A percentile compares a stretch with the other conserved stretches of the same genome.
Conservation (phyloP, 2,113 vertebrate species). For the Neogale vison region DNA sequence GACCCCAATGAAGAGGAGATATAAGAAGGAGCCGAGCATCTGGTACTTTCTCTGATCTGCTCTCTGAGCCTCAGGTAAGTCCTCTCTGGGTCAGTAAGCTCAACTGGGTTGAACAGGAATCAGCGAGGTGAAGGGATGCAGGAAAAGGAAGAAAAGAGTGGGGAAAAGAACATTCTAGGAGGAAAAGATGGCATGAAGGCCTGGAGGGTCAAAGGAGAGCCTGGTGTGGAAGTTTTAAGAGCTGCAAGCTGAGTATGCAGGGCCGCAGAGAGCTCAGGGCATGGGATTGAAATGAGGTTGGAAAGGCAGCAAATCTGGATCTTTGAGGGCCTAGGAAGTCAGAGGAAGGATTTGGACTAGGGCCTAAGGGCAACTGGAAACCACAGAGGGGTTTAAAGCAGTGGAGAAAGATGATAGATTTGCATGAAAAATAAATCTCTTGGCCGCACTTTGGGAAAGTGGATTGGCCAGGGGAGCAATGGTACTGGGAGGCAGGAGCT, state of each 20-base stretch:
- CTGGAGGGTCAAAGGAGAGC: not conserved
- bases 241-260: not conserved
- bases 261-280: not conserved
- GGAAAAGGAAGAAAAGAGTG: not conserved
- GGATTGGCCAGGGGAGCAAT: not conserved
- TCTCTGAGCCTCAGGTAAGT: not conserved
- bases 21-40: not conserved
- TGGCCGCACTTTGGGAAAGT: slow-evolving; percentile 53
- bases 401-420: slow-evolving; percentile 63
- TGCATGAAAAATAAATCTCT: slow-evolving; percentile 64
- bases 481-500: not conserved
- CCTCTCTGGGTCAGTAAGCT: not conserved
- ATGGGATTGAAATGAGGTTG: not conserved
- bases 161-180: not conserved
- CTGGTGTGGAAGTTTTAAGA: not conserved
- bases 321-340: not conserved
- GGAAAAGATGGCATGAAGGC: not conserved
- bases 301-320: not conserved
- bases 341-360: slow-evolving; percentile 36
- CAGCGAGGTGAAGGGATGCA: not conserved
- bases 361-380: slow-evolving; percentile 50
- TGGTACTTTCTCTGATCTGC: not conserved
- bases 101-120: not conserved
- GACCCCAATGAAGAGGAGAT: not conserved
- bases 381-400: slow-evolving; percentile 5